Base-by-base conservation (phyloP, 2,888 invertebrate genomes). In the Stomorhina lunata region DNA sequence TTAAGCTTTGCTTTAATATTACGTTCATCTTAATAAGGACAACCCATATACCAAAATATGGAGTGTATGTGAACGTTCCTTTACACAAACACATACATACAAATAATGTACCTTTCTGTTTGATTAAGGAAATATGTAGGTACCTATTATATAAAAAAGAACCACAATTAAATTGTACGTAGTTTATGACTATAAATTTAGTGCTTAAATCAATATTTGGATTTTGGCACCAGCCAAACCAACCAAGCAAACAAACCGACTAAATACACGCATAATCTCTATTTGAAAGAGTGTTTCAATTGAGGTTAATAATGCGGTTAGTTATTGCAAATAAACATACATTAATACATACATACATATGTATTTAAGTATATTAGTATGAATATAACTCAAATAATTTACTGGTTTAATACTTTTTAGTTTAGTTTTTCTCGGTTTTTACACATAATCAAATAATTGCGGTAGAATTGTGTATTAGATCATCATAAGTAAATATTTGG, bases 121-220 rank as follows among this genome's bases (percentile, higher is more conserved):
- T n/a, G n/a, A n/a, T n/a, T n/a, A n/a, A n/a, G n/a, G n/a, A n/a
- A n/a, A n/a, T n/a, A n/a, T n/a, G n/a, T n/a, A n/a, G n/a, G n/a
- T n/a, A n/a, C n/a, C n/a, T n/a, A n/a, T n/a, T n/a, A n/a, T n/a
- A n/a, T n/a, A n/a, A n/a, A n/a, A n/a, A n/a, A n/a, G n/a, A 25
- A 9, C 10, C 4, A 5, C 10, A 5, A 27, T 12, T 27, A n/a
- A 45, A 22, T 45, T 15, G 17, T 20, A 15, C 20, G 20, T 32
- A 3, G 7, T 43, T 57, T 12, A 27, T 61, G 57, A 4, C 27
- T 50, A 72, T 50, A 10, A 72, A 73, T 29, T 53, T 5, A 15
- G 10, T 20, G 29, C 29, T 20, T 29, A 63, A 53, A 63, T 73
- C 50, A 73, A 63, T 63, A 73, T 63, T 63, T 73, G n/a, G 10